phyloP scores from a whole-genome alignment of 2,888 invertebrate genomes.

The Epicampocera succincta region DNA sequence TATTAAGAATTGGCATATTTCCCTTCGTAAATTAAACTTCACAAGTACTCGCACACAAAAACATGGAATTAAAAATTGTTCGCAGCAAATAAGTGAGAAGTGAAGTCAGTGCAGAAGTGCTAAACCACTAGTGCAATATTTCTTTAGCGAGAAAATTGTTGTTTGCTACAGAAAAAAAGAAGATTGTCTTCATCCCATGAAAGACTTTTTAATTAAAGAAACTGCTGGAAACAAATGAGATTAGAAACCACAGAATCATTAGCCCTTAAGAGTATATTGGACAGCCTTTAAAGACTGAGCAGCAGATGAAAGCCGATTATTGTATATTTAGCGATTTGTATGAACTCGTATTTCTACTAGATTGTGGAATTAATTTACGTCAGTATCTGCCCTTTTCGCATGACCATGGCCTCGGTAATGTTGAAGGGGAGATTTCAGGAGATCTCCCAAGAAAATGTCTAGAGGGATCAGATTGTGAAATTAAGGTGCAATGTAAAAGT shows the following conservation, averaged over 20 bases:
- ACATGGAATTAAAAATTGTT: neutral
- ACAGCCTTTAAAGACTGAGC: neutral
- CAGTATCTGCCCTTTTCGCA: too few relatives aligned
- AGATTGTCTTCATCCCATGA: slow-evolving; percentile 23
- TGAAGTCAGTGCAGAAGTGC: neutral
- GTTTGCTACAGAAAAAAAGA: neutral
- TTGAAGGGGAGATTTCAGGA: too few relatives aligned
- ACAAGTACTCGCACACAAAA: neutral
- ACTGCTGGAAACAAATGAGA: slow-evolving; percentile 36
- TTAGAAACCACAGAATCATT: slow-evolving; percentile 40
- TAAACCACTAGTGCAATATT: slow-evolving; percentile 19
- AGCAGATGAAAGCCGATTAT: slow-evolving; percentile 14
- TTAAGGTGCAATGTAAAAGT: too few relatives aligned
- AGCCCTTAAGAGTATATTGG: neutral
- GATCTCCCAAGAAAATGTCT: too few relatives aligned
- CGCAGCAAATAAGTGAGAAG: neutral
- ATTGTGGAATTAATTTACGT: too few relatives aligned
- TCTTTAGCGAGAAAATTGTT: slow-evolving; percentile 12
- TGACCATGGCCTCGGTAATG: too few relatives aligned
- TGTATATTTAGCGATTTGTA: slow-evolving; percentile 9
- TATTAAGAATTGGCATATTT: slow-evolving; percentile 56
- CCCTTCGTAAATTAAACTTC: neutral
- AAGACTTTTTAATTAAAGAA: slow-evolving; percentile 52
- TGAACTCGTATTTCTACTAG: too few relatives aligned
- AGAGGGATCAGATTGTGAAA: too few relatives aligned